Percentiles rank a stretch among this genome's conserved stretches.
phyloP scores from a whole-genome alignment of 2,113 vertebrate species.

The Falcunculus frontatus region DNA sequence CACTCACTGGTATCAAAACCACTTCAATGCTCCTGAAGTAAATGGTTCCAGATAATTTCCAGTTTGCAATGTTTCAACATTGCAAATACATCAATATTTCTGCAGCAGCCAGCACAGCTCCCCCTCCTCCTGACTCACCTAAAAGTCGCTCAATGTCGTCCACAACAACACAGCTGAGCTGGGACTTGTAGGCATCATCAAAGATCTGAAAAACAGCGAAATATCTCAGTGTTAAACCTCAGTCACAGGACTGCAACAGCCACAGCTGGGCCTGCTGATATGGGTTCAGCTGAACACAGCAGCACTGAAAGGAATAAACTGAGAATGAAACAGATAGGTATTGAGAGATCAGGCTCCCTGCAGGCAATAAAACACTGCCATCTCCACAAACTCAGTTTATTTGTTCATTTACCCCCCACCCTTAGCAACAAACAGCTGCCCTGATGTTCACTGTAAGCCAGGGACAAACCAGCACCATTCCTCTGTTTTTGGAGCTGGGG shows the following conservation, averaged over 20 bases:
- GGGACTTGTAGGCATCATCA: slow-evolving; percentile 97
- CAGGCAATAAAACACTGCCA: not conserved
- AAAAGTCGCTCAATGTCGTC: slow-evolving; percentile 94
- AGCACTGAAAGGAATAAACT: not conserved
- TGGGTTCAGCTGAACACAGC: not conserved
- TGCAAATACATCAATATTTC: not conserved
- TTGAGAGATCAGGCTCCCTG: not conserved
- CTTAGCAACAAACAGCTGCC: not conserved
- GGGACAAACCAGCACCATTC: not conserved
- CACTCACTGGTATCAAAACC: not conserved
- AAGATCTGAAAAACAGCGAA: slow-evolving; percentile 82
- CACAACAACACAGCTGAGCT: slow-evolving; percentile 95
- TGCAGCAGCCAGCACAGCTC: not conserved
- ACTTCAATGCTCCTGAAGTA: not conserved
- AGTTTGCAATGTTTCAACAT: not conserved
- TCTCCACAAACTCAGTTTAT: not conserved
- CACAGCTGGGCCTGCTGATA: not conserved
- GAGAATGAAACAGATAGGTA: not conserved
- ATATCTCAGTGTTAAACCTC: not conserved
- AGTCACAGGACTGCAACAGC: not conserved
- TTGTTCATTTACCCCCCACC: not conserved
- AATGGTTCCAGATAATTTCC: not conserved
- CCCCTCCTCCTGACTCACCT: slow-evolving; percentile 71
- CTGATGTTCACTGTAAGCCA: not conserved
- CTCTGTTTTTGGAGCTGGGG: not conserved